These are phyloP conservation scores for Erythrolamprus reginae DNA, from an alignment of 2,113 vertebrate genomes.

Conservation along the genomic window DNA sequence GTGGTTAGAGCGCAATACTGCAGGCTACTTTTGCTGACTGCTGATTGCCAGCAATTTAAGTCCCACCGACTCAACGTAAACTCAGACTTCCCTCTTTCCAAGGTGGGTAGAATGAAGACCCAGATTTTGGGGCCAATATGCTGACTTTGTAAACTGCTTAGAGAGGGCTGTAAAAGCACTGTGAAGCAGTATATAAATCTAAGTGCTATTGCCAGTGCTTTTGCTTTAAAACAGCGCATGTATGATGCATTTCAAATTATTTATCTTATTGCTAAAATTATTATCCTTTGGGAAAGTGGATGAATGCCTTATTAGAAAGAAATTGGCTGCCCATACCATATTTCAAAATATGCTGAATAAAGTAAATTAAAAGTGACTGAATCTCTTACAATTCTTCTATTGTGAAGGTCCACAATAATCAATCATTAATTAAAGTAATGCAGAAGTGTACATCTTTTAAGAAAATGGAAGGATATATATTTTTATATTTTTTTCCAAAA, in stretches of 20 bases:
- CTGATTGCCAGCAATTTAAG: too few species aligned
- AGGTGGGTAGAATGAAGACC: too few species aligned
- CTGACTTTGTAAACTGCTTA: too few species aligned
- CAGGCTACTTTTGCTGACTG: too few species aligned
- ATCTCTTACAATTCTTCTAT: neutral
- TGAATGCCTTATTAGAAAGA: constrained; percentile 29
- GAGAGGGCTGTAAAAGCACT: too few species aligned
- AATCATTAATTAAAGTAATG: constrained; percentile 6
- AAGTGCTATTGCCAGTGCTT: too few species aligned
- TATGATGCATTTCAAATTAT: neutral
- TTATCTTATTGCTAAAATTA: constrained; percentile 18
- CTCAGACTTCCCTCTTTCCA: too few species aligned
- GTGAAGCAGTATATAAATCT: too few species aligned
- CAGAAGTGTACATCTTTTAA: constrained; percentile 29
- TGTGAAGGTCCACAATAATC: neutral
- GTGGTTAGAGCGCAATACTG: neutral
- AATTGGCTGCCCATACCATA: neutral
- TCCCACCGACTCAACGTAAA: too few species aligned
- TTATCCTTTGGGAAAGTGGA: constrained; percentile 25
- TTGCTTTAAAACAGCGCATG: neutral
- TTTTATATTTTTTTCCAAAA: neutral
- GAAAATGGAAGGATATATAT: neutral
- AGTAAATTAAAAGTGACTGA: constrained; percentile 6
- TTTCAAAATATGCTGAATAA: constrained; percentile 19
- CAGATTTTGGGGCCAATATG: too few species aligned